Base-by-base conservation (phyloP, 1,140 invertebrate species). In the Idris sp. region DNA sequence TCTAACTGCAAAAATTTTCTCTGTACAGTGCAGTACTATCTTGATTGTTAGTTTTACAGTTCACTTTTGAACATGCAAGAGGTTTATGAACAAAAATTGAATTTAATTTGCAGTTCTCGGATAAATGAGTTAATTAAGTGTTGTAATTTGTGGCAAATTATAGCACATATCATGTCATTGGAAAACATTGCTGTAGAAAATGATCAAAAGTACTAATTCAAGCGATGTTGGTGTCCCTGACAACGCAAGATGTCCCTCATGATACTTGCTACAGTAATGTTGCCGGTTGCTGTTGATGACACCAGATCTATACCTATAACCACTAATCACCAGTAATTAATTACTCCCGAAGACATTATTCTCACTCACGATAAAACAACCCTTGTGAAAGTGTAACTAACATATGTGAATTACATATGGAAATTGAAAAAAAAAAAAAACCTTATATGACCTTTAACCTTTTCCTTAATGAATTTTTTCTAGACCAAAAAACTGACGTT, bases 181-280 rank as follows among this genome's bases (percentile, higher is more conserved):
- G n/a, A 2, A 4, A 40, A 15, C 19, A 33, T 25, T 10, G 14
- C 38, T 30, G 41, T 33, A 48, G 43, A 67, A 67, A 56, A 16
- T 38, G 16, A 56, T 44, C 35, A 26, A 48, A 67, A 56, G 40
- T 59, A 69, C 31, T 59, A 69, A 69, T 69, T 53, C 38, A 44
- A 30, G 1, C 15, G 25, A 53, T 31, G 19, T 53, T 35, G 22
- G 53, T 53, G 65, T 59, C 36, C 43, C 35, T 53, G 54, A 61
- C 65, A 69, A 46, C 22, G 54, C 65, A 69, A 59, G 65, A 61
- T 69, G 48, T 44, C 26, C 46, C 44, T 53, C 30, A 35, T 44
- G 38, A 53, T 61, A 61, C 67, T 71, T 61, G 67, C 54, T 54
- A 61, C 38, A 48, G 40, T 71, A 71, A 71, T 71, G 56, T 54